Base-by-base conservation (phyloP, 2,888 invertebrate genomes). In the Drosophila algonquin region DNA sequence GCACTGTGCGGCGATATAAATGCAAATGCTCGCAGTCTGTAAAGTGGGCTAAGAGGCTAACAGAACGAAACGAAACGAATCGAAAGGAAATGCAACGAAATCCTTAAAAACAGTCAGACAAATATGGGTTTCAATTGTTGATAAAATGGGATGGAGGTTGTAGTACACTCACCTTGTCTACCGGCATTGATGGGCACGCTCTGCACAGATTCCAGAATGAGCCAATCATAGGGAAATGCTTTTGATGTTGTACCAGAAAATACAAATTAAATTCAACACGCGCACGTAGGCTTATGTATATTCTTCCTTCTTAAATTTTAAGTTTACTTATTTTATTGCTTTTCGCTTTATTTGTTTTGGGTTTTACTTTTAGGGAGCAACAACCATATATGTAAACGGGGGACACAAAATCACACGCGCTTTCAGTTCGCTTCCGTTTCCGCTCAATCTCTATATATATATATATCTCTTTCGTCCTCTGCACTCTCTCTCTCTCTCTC, bases 191-290 rank as follows among this genome's bases (percentile, higher is more conserved):
- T 93, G 97, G 98, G 94, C 98, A 98, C 94, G 97, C 97, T 94
- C 97, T 96, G 94, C 98, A 98, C 94, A 98, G 94, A 94, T 97
- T 98, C 97, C 97, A 97, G 94, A 98, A 97, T 94, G 97, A 97
- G 94, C 97, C 97, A 95, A 98, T 97, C 98, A 98, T 98, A 94
- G 94, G 94, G 94, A 91, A 90, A 81, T 87, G 84, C 86, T 91
- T 89, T 88, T 87, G 56, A 73, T 73, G 65, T 77, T 80, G 50
- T 80, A 73, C 75, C 71, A 77, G 77, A 77, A 73, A 82, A 76
- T 77, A 72, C 68, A 86, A 85, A 81, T 81, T 51, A 65, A 87
- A 82, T 58, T 71, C 61, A 82, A 82, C 73, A 79, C 86, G 63
- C 79, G 71, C 72, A 68, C 73, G 81, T 74, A 54, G 35, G 44